These are phyloP conservation scores for Apostichopus leukothele DNA, from an alignment of 53 echinoderm and acorn worm genomes.

Conservation along the genomic window DNA sequence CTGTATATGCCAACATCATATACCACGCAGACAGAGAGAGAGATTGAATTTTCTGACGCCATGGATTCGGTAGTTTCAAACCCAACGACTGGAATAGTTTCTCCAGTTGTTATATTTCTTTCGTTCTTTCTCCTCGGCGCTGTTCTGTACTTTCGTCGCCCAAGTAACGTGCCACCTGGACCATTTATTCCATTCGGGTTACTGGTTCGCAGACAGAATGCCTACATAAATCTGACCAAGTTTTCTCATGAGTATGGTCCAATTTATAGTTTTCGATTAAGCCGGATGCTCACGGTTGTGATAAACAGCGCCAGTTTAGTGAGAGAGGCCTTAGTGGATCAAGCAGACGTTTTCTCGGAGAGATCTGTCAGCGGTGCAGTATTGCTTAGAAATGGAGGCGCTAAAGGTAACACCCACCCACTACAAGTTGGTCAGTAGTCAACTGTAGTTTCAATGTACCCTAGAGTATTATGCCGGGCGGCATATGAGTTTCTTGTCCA, in stretches of 20 bases:
- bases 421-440: too few relatives aligned
- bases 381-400: background rate
- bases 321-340: constrained; percentile 41
- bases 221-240: background rate
- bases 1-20: too few relatives aligned
- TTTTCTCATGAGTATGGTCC: constrained; percentile 47
- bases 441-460: too few relatives aligned
- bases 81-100: background rate
- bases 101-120: background rate
- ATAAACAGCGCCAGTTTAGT: constrained; percentile 33
- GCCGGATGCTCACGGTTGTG: constrained; percentile 29
- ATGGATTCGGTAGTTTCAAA: too few relatives aligned
- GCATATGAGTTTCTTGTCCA: too few relatives aligned
- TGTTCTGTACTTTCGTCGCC: background rate
- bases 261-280: constrained; percentile 46
- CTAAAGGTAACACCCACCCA: background rate
- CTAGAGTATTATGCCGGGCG: too few relatives aligned
- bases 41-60: background rate
- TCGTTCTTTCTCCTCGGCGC: background rate
- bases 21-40: background rate
- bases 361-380: constrained; percentile 6
- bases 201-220: background rate
- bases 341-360: constrained; percentile 46
- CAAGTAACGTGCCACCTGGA: constrained; percentile 4
- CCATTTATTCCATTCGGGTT: background rate